Conservation (phyloP, 2,888 invertebrate species). For the Ectemnius continuus region DNA sequence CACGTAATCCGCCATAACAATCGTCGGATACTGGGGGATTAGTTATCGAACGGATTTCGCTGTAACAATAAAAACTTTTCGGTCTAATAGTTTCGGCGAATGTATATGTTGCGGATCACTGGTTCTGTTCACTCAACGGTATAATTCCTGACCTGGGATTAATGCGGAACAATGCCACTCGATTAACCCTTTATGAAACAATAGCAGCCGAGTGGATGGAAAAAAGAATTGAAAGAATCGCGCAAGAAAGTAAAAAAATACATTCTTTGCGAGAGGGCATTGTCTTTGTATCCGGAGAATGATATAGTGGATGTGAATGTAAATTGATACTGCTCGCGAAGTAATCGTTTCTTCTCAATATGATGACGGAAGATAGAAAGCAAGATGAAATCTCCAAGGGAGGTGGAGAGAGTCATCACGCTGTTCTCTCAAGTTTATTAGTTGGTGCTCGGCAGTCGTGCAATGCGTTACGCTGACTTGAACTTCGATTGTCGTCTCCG, state of each 20-base stretch:
- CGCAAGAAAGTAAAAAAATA: too few species aligned
- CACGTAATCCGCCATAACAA: too few species aligned
- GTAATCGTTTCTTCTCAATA: constrained; percentile 39
- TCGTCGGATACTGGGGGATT: too few species aligned
- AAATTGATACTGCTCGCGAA: constrained; percentile 1
- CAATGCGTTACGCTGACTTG: constrained; percentile 59
- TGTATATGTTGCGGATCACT: too few species aligned
- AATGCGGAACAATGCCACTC: neutral
- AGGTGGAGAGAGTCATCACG: constrained; percentile 40
- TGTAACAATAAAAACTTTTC: too few species aligned
- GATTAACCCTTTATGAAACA: too few species aligned
- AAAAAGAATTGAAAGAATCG: too few species aligned
- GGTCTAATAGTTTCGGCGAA: too few species aligned
- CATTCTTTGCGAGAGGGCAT: too few species aligned
- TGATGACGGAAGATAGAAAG: constrained; percentile 47
- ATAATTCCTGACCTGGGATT: neutral
- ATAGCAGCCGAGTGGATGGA: too few species aligned
- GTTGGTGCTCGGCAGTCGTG: constrained; percentile 63
- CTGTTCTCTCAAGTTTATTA: constrained; percentile 61
- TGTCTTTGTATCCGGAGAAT: neutral
- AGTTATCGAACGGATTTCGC: too few species aligned
- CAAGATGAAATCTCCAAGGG: constrained; percentile 58
- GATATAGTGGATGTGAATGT: neutral
- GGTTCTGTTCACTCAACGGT: too few species aligned
- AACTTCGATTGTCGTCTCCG: constrained; percentile 27